Evolutionary conservation across 2,888 invertebrate species (phyloP).

Genomic region (Cryptus armator): DNA sequence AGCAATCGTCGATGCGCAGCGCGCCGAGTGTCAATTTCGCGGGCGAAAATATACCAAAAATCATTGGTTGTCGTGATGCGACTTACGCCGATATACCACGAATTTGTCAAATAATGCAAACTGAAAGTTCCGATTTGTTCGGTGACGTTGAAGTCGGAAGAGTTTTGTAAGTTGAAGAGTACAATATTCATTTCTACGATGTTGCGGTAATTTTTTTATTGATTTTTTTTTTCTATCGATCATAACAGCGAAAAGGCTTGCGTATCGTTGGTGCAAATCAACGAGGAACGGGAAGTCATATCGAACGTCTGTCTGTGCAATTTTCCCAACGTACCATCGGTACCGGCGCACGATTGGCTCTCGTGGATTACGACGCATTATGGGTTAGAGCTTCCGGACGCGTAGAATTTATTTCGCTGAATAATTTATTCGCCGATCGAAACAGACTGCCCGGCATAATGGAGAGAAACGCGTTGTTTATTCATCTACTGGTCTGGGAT

Average conservation of each 20-base stretch:
- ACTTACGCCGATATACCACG: slow-evolving; percentile 76
- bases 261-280: slow-evolving; percentile 85
- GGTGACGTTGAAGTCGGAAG: slow-evolving; percentile 77
- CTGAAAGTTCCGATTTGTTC: slow-evolving; percentile 79
- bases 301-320: slow-evolving; percentile 83
- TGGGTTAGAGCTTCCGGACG: slow-evolving; percentile 81
- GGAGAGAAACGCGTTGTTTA: slow-evolving; percentile 87
- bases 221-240: background rate
- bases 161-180: slow-evolving; percentile 56
- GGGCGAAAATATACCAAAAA: slow-evolving; percentile 43
- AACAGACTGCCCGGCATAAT: slow-evolving; percentile 85
- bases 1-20: background rate
- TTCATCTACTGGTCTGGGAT: slow-evolving; percentile 88
- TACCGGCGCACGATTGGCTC: slow-evolving; percentile 87
- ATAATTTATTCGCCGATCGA: slow-evolving; percentile 49
- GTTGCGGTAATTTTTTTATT: background rate
- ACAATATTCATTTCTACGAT: background rate
- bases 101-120: slow-evolving; percentile 74
- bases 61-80: slow-evolving; percentile 66
- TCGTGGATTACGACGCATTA: slow-evolving; percentile 87
- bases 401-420: slow-evolving; percentile 7
- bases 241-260: slow-evolving; percentile 86
- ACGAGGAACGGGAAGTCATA: slow-evolving; percentile 76
- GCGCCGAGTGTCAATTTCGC: background rate
- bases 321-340: slow-evolving; percentile 87